Evolutionary conservation across 2,888 invertebrate genomes (phyloP).

Genomic region (Argyresthia albistria): DNA sequence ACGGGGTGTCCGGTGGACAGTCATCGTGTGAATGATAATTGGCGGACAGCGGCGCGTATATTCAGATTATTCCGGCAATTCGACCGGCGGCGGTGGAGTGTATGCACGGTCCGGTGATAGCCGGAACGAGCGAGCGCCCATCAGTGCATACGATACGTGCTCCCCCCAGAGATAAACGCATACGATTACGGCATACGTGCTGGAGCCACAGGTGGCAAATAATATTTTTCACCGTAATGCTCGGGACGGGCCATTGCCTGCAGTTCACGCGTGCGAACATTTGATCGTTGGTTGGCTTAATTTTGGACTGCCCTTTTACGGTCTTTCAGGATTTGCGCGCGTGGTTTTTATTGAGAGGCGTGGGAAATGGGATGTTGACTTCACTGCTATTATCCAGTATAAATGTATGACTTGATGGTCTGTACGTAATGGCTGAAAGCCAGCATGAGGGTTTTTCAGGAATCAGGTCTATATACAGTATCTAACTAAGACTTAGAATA

Average conservation of each 20-base stretch:
- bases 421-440: no score
- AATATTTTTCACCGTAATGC: slow-evolving; percentile 57
- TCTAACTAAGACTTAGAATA: no score
- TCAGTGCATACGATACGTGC: slow-evolving; percentile 13
- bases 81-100: slow-evolving; percentile 48
- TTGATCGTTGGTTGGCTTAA: slow-evolving; percentile 41
- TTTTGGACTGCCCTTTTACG: slow-evolving; percentile 32
- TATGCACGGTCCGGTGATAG: slow-evolving; percentile 30
- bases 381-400: no score
- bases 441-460: no score
- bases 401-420: background rate
- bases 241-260: slow-evolving; percentile 32
- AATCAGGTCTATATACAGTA: no score
- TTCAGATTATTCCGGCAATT: slow-evolving; percentile 45
- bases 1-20: slow-evolving; percentile 36
- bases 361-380: slow-evolving; percentile 24
- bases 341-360: slow-evolving; percentile 55
- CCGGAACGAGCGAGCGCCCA: background rate
- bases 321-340: slow-evolving; percentile 40
- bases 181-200: slow-evolving; percentile 42
- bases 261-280: slow-evolving; percentile 8
- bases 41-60: slow-evolving; percentile 32
- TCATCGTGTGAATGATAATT: slow-evolving; percentile 64
- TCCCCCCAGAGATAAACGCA: slow-evolving; percentile 62
- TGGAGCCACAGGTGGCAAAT: slow-evolving; percentile 68